phyloP scores from a whole-genome alignment of 2,888 invertebrate species.

The Cecidostiba fungosa region DNA sequence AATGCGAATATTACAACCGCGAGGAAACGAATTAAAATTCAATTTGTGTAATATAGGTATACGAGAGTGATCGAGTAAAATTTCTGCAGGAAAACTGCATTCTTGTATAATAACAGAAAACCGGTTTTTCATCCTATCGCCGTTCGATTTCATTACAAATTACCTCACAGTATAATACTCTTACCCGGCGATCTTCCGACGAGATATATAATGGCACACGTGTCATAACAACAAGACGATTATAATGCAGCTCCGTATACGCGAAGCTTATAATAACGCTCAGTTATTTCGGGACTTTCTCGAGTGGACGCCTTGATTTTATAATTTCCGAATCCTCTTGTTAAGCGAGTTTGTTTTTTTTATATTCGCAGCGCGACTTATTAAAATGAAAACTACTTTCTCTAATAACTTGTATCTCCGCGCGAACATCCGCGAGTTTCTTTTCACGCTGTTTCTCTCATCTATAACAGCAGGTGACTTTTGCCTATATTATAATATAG shows the following conservation, averaged over 20 bases:
- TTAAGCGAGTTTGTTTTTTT: neutral
- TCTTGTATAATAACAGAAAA: neutral
- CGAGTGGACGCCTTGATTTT: neutral
- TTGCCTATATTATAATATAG: neutral
- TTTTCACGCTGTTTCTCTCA: neutral
- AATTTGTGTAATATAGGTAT: neutral
- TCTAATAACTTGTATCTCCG: slow-evolving; percentile 9
- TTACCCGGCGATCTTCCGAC: neutral
- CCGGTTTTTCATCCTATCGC: neutral
- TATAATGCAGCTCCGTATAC: no score
- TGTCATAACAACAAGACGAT: slow-evolving; percentile 23
- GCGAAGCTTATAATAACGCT: no score
- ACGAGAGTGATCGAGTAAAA: neutral
- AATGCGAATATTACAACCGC: neutral
- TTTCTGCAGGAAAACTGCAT: neutral
- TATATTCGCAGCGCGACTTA: neutral
- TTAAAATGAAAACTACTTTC: slow-evolving; percentile 39
- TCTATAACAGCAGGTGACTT: neutral
- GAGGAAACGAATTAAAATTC: neutral
- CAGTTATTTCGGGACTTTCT: slow-evolving; percentile 1
- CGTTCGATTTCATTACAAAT: slow-evolving; percentile 46
- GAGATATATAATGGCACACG: slow-evolving; percentile 3
- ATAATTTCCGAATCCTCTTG: neutral
- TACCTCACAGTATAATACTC: no score
- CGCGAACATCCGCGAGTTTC: neutral